Evolutionary conservation across 2,113 vertebrate species (phyloP).

Genomic region (Cebidichthys violaceus): DNA sequence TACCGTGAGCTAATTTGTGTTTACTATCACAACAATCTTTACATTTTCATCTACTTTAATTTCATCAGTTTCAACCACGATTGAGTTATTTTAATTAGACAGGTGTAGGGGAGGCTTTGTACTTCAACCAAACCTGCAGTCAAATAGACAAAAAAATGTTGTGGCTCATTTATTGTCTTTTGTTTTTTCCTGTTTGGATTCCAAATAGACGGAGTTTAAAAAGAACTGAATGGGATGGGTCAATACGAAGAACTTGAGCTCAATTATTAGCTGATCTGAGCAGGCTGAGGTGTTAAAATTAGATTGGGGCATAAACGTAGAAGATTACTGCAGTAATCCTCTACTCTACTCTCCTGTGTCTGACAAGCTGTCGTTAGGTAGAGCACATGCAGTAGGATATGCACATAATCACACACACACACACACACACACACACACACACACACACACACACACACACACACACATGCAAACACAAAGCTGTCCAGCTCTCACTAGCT

Average conservation of each 20-base stretch:
- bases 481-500: slow-evolving; percentile 55
- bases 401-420: slow-evolving; percentile 15
- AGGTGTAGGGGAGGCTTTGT: background rate
- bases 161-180: background rate
- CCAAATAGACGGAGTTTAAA: background rate
- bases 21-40: slow-evolving; percentile 17
- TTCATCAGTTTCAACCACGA: background rate
- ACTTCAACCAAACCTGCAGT: slow-evolving; percentile 6
- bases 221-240: background rate
- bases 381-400: background rate
- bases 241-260: slow-evolving; percentile 1
- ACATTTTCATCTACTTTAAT: slow-evolving; percentile 1
- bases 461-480: slow-evolving; percentile 17
- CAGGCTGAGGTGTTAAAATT: slow-evolving; percentile 48
- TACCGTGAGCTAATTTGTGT: slow-evolving; percentile 52
- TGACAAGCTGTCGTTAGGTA: slow-evolving; percentile 56
- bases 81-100: background rate
- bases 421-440: slow-evolving; percentile 1
- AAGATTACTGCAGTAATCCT: slow-evolving; percentile 39
- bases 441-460: slow-evolving; percentile 3
- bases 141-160: background rate
- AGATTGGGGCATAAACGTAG: slow-evolving; percentile 20
- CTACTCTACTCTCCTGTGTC: slow-evolving; percentile 17
- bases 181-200: background rate
- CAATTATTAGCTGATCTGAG: slow-evolving; percentile 13